A percentile compares a stretch with the other conserved stretches of the same genome.
phyloP scores from a whole-genome alignment of 2,797 vertebrate species.

The Tokudaia tokunoshimensis region DNA sequence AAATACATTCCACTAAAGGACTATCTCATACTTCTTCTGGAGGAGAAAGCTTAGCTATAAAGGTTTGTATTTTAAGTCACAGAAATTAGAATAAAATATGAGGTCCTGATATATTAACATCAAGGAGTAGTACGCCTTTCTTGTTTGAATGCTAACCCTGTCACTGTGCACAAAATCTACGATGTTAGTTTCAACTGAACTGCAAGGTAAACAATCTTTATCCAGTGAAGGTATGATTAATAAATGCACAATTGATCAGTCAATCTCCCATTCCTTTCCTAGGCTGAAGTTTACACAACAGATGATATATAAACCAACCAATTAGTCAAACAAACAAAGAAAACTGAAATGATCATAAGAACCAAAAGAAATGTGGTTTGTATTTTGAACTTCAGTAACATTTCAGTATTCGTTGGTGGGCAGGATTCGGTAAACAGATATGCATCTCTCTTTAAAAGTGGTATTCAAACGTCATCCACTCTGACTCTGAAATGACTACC shows the following conservation, averaged over 20 bases:
- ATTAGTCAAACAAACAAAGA: constrained; percentile 10
- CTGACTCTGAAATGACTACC: constrained; percentile 47
- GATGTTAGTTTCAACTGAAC: background rate
- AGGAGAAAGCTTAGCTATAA: background rate
- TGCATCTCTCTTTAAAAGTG: background rate
- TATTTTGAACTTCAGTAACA: background rate
- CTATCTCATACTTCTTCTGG: background rate
- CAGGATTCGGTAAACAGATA: background rate
- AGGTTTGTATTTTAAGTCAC: background rate
- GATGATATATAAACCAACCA: constrained; percentile 3
- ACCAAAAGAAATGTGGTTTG: background rate
- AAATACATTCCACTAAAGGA: constrained; percentile 2
- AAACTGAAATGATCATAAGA: background rate
- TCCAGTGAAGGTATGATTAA: constrained; percentile 20
- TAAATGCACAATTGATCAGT: background rate
- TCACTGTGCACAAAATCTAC: background rate
- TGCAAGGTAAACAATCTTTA: constrained; percentile 33
- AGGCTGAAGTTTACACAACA: constrained; percentile 12
- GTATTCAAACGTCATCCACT: background rate
- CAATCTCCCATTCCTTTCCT: background rate
- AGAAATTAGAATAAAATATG: constrained; percentile 46
- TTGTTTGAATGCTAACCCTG: background rate
- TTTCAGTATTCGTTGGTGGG: background rate
- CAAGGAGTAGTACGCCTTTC: background rate
- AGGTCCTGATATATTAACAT: background rate